phyloP scores from a whole-genome alignment of 2,797 vertebrate genomes.

The Poecilia gillii region DNA sequence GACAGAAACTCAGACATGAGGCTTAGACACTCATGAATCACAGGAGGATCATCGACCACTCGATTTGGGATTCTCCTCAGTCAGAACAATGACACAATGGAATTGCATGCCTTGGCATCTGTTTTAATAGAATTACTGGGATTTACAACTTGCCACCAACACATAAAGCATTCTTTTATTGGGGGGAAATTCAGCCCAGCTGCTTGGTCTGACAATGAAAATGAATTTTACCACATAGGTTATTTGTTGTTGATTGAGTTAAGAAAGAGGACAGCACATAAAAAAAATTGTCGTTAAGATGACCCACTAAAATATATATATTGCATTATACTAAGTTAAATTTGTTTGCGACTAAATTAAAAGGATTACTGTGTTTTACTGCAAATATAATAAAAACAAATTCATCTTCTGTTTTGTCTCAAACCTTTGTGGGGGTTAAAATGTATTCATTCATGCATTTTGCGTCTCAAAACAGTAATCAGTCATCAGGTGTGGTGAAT shows the following conservation, averaged over 20 bases:
- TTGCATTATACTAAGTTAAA: neutral
- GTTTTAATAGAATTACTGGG: conserved; percentile 30
- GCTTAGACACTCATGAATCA: conserved; percentile 2
- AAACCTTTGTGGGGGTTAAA: neutral
- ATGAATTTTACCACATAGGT: conserved; percentile 1
- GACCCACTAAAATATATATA: neutral
- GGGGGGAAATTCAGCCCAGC: conserved; percentile 56
- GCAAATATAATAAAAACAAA: neutral
- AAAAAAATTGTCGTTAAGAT: neutral
- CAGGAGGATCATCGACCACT: conserved; percentile 1
- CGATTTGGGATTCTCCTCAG: neutral
- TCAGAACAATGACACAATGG: conserved; percentile 2
- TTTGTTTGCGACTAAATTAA: neutral
- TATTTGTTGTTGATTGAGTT: neutral
- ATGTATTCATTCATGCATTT: neutral
- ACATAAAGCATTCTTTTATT: conserved; percentile 60
- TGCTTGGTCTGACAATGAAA: conserved; percentile 46
- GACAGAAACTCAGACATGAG: neutral
- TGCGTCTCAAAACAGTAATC: neutral
- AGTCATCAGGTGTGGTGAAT: neutral
- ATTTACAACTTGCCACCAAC: conserved; percentile 55
- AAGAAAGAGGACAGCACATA: neutral
- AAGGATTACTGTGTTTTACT: neutral
- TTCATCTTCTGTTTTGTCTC: neutral
- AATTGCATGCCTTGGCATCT: conserved; percentile 23